Base-by-base conservation (phyloP, 1,140 invertebrate species). In the Pseudomyrmex cubaensis region DNA sequence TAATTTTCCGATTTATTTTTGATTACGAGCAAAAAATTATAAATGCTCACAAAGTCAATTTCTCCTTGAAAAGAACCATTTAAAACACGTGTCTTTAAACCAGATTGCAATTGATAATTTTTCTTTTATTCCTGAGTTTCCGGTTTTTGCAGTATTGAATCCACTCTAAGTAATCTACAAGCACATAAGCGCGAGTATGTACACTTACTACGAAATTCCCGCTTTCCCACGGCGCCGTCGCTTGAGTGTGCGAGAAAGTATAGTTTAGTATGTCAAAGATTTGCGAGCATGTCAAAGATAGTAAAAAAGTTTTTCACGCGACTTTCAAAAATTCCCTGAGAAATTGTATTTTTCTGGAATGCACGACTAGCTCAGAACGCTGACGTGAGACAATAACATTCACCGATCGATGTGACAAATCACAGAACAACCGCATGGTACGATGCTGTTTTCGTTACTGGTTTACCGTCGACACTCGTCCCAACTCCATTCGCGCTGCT, bases 1-100 rank as follows among this genome's bases (percentile, higher is more conserved):
- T 13, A 57, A n/a, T 22, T 61, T 61, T 12, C 7, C 22, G 17
- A 15, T 1, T 22, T 22, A 13, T 52, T 56, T 56, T 12, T 13
- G 7, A 1, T 25, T 10, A 7, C 9, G 0, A 48, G 2, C 20
- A 59, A 22, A 2, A 13, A 46, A 61, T 22, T 8, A 17, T 17
- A 8, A 22, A 1, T 10, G 22, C 9, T 13, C 20, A 9, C 7
- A 13, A 2, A 1, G 1, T 17, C 5, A 35, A 10, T 20, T 44
- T 35, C 5, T 35, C 0, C 35, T 35, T 35, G 35, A 35, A 5
- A 5, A 78, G 46, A 69, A 22, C 15, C 10, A 57, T 57, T 78
- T 78, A 48, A 77, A 80, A 61, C 10, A 3, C 35, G 64, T n/a
- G n/a, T 61, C 54, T 44, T 70, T 59, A 59, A 72, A 80, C 44